These are phyloP conservation scores for Parnassius apollo DNA, from an alignment of 2,888 invertebrate species.

Conservation along the genomic window DNA sequence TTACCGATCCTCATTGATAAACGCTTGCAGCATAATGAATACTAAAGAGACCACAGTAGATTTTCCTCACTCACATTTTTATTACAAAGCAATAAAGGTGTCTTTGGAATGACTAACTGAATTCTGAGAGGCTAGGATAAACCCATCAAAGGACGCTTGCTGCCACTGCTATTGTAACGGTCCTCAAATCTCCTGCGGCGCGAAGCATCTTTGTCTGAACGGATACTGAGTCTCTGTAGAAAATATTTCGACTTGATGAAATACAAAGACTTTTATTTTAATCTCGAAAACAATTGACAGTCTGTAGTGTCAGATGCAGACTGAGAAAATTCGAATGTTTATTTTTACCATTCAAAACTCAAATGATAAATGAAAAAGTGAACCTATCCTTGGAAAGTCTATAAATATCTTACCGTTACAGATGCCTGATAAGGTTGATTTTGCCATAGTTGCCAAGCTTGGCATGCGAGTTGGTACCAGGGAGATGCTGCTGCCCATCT, in stretches of 20 bases:
- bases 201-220: constrained; percentile 17
- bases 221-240: constrained; percentile 7
- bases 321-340: constrained; percentile 8
- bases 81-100: constrained; percentile 4
- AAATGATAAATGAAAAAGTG: constrained; percentile 1
- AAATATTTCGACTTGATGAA: constrained; percentile 21
- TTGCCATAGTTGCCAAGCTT: no score
- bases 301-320: constrained; percentile 8
- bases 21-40: constrained; percentile 19
- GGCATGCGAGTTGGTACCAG: no score
- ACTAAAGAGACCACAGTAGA: constrained; percentile 8
- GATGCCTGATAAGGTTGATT: no score
- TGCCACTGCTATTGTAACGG: constrained; percentile 14
- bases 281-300: constrained; percentile 15
- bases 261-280: constrained; percentile 13
- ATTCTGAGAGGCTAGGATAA: not conserved
- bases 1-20: constrained; percentile 20
- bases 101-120: not conserved
- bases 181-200: constrained; percentile 12
- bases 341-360: not conserved
- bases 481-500: no score
- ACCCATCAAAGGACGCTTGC: constrained; percentile 21
- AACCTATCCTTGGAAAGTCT: no score
- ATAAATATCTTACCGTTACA: no score
- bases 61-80: not conserved